Base-by-base conservation (phyloP, 1,140 invertebrate genomes). In the Trichoplusia ni region DNA sequence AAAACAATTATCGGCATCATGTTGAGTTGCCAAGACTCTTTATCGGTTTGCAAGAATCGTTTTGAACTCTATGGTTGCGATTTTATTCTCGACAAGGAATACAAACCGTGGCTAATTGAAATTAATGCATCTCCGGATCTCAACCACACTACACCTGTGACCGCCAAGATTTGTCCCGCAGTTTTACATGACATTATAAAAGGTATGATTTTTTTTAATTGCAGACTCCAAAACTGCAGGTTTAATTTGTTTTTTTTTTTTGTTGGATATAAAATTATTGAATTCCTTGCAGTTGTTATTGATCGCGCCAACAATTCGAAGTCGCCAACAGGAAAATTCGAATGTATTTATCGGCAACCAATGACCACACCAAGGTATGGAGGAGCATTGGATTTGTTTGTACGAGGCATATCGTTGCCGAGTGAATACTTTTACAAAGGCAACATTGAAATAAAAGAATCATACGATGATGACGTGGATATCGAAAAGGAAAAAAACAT, bases 41-140 rank as follows among this genome's bases (percentile, higher is more conserved):
- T 98, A 68, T 94, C 95, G 42, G 90, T 93, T 13, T 92, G 94
- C 63, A 94, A 94, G 66, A 96, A 96, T 76, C 94, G 94, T 67
- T 98, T 98, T 86, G 97, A 98, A 84, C 82, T 98, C 11, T 98
- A 97, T 80, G 97, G 97, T 4, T 97, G 97, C 33, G 98, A 98
- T 90, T 98, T 98, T 81, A 95, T 98, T 92, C 77, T 95, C 9
- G 95, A 96, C 67, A 95, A 97, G 75, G 95, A 97, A 75, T 95
- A 95, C 53, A 93, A 94, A 62, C 97, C 97, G 0, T 98, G 97
- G 95, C 88, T 99, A 37, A 97, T 99, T 69, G 97, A 99, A 91
- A 98, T 98, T 64, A 98, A 98, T 90, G 96, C 95, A 0, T 95
- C 95, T 81, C 97, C 97, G 0, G 96, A 96, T 73, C 94, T 98